Base-by-base conservation (phyloP, 2,888 invertebrate genomes). In the Callyntrura sp. region DNA sequence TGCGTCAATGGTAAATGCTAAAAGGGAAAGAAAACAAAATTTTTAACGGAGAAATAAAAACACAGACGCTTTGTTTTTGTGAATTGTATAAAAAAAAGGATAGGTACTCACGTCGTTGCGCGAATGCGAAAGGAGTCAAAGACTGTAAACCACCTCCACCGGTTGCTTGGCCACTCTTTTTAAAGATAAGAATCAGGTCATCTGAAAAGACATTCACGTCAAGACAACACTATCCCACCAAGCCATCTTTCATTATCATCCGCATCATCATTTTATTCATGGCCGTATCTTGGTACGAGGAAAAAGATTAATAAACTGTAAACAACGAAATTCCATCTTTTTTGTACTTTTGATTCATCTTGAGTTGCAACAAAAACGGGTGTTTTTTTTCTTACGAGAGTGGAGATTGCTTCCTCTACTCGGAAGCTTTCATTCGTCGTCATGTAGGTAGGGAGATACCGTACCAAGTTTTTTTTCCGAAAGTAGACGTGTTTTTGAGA, bases 181-280 rank as follows among this genome's bases (percentile, higher is more conserved):
- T 23, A 35, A 35, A 86, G 90, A 90, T 90, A 90, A 90, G 90
- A 90, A 90, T 90, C 90, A 90, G 90, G 90, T 90, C 90, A 90
- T 25, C 51, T 76, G 60, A 51, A 85, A 73, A 68, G 17, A 76
- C 45, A 73, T 79, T 88, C 84, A 57, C 73, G 85, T 89, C 85
- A 65, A 79, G 70, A 89, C 85, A 86, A 76, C 68, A 60, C 45
- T 20, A 28, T 73, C 48, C 48, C 73, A 48, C 23, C 57, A 43
- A 35, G 25, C 51, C 5, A 17, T 70, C 45, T 76, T 76, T 76
- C 28, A 76, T 76, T 12, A 51, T 70, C 70, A 43, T 11, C 65
- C n/a, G n/a, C n/a, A 65, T 65, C 25, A 65, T 28, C 65, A 65
- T 65, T 65, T 65, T 28, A 28, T 4, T 25, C 28, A 62, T 65